A percentile compares a stretch with the other conserved stretches of the same genome.
phyloP scores from a whole-genome alignment of 2,113 vertebrate species.

The Microtus oregoni region DNA sequence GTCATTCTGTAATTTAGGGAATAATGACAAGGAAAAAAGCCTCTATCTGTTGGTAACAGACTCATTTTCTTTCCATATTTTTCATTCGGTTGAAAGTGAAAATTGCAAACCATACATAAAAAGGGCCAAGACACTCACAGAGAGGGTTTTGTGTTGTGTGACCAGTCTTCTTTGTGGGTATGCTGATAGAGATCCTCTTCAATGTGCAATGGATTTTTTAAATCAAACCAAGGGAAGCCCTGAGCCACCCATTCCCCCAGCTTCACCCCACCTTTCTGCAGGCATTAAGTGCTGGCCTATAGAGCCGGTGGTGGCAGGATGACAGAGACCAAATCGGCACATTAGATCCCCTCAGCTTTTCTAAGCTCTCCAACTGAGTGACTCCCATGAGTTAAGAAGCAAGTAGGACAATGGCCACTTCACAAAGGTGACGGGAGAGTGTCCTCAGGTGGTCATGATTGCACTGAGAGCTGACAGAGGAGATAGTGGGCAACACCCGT shows the following conservation, averaged over 20 bases:
- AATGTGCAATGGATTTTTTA: background rate
- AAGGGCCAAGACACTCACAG: background rate
- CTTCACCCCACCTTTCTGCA: background rate
- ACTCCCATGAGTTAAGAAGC: background rate
- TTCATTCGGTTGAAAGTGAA: background rate
- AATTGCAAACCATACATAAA: background rate
- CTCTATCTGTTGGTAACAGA: background rate
- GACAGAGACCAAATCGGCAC: background rate
- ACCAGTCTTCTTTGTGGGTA: background rate
- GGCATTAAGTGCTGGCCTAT: background rate
- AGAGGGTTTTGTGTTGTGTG: background rate
- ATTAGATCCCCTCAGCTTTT: background rate
- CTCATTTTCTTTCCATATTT: background rate
- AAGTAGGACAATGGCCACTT: background rate
- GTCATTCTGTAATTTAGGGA: background rate
- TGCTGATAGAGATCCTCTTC: background rate
- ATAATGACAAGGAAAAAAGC: background rate
- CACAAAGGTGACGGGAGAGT: rapidly evolving
- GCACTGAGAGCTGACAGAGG: background rate
- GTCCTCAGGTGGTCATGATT: background rate
- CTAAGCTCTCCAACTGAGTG: background rate
- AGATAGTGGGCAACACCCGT: background rate
- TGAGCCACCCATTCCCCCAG: background rate
- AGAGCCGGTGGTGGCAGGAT: background rate
- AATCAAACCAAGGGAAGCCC: background rate